These are phyloP conservation scores for Thalpophila matura DNA, from an alignment of 2,888 invertebrate genomes.

Conservation along the genomic window DNA sequence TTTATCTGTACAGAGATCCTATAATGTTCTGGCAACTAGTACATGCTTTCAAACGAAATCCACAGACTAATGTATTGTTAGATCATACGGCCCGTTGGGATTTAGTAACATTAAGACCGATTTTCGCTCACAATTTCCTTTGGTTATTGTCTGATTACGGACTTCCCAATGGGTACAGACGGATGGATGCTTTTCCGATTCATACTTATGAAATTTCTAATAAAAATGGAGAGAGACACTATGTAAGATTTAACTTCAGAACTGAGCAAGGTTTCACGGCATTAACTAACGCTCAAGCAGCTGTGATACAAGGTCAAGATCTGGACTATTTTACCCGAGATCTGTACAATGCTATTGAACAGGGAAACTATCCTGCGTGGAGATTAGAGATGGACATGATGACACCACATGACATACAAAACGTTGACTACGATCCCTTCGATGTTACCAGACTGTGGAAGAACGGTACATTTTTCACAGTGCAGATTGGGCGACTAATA, in stretches of 20 bases:
- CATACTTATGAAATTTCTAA: slow-evolving; percentile 97
- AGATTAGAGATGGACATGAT: slow-evolving; percentile 81
- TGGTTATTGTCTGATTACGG: slow-evolving; percentile 96
- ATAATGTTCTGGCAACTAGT: slow-evolving; percentile 87
- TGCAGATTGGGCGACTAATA: slow-evolving; percentile 85
- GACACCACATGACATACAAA: slow-evolving; percentile 74
- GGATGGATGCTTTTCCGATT: slow-evolving; percentile 97
- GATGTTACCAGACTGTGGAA: slow-evolving; percentile 83
- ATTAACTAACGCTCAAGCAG: slow-evolving; percentile 91
- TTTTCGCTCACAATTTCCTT: slow-evolving; percentile 93
- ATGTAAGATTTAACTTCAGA: slow-evolving; percentile 96
- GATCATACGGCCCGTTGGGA: slow-evolving; percentile 86
- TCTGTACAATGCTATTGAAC: slow-evolving; percentile 95
- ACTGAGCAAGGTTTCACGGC: slow-evolving; percentile 95
- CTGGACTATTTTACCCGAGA: slow-evolving; percentile 96
- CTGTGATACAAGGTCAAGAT: slow-evolving; percentile 90
- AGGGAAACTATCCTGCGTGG: slow-evolving; percentile 89
- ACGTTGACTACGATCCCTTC: slow-evolving; percentile 80
- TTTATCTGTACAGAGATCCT: slow-evolving; percentile 90
- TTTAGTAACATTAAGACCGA: slow-evolving; percentile 90
- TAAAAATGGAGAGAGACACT: slow-evolving; percentile 92
- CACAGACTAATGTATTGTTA: slow-evolving; percentile 83
- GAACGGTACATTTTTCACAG: slow-evolving; percentile 79
- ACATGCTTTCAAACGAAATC: slow-evolving; percentile 90
- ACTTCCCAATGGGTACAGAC: slow-evolving; percentile 95